Evolutionary conservation across 1,140 invertebrate species (phyloP).

Genomic region (Battus philenor): DNA sequence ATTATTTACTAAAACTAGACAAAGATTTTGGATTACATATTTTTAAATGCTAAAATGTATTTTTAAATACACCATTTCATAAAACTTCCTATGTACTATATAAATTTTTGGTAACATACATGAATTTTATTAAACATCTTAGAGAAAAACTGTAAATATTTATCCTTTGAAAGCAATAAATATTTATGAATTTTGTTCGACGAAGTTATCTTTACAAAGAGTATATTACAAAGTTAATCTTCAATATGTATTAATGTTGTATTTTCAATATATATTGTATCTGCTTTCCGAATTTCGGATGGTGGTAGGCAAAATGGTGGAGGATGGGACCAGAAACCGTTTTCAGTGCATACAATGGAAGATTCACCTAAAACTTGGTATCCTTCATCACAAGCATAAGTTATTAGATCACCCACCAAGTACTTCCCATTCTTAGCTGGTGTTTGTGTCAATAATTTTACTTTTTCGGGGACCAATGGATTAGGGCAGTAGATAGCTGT

Average conservation of each 20-base stretch:
- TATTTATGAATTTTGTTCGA: too few relatives aligned
- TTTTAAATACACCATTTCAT: too few relatives aligned
- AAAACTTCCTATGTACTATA: too few relatives aligned
- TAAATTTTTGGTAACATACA: too few relatives aligned
- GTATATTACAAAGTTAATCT: slow-evolving; percentile 36
- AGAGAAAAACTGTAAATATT: too few relatives aligned
- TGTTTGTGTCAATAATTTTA: slow-evolving; percentile 59
- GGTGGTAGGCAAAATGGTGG: slow-evolving; percentile 83
- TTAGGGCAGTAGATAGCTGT: slow-evolving; percentile 88
- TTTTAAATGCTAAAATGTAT: too few relatives aligned
- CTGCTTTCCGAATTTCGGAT: slow-evolving; percentile 64
- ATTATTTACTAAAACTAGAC: too few relatives aligned
- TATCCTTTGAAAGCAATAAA: too few relatives aligned
- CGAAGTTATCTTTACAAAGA: too few relatives aligned
- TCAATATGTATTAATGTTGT: slow-evolving; percentile 58
- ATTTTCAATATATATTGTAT: slow-evolving; percentile 60
- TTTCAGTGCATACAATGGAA: slow-evolving; percentile 89
- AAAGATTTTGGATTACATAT: too few relatives aligned
- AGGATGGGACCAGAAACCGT: slow-evolving; percentile 90
- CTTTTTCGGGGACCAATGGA: slow-evolving; percentile 83
- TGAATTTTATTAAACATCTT: too few relatives aligned
- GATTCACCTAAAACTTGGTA: slow-evolving; percentile 86
- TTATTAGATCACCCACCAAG: slow-evolving; percentile 86
- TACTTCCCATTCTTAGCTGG: slow-evolving; percentile 75
- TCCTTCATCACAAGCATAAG: slow-evolving; percentile 83